These are phyloP conservation scores for Tretioscincus oriximinensis DNA, from an alignment of 2,113 vertebrate species.

Conservation along the genomic window DNA sequence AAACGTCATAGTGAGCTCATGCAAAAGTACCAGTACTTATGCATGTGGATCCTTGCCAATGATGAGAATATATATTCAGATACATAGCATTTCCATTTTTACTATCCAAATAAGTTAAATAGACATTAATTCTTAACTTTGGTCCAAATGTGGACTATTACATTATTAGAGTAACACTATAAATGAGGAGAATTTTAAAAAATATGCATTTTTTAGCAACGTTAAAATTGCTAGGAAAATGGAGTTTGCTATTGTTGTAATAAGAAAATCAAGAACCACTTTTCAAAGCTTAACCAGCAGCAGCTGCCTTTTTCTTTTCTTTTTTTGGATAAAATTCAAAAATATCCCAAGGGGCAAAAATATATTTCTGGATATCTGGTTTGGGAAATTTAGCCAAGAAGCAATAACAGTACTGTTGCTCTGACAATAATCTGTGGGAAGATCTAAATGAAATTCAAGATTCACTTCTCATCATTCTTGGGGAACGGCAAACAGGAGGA, in stretches of 20 bases:
- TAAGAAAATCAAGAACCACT: not conserved
- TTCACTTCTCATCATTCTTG: not conserved
- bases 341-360: constrained; percentile 14
- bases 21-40: not conserved
- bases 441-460: rapidly evolving
- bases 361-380: not conserved
- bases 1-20: not conserved
- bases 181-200: not conserved
- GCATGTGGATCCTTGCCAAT: not conserved
- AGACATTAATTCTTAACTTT: not conserved
- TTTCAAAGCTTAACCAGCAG: not conserved
- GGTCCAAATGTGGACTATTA: not conserved
- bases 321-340: not conserved
- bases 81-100: not conserved
- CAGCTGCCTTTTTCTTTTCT: not conserved
- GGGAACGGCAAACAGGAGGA: not conserved
- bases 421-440: not conserved
- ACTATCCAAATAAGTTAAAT: not conserved
- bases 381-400: not conserved
- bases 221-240: not conserved
- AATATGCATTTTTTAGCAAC: not conserved
- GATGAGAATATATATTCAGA: not conserved
- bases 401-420: not conserved
- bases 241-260: not conserved
- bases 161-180: not conserved